phyloP scores from a whole-genome alignment of 2,888 invertebrate species.

The Microplitis deprimator region DNA sequence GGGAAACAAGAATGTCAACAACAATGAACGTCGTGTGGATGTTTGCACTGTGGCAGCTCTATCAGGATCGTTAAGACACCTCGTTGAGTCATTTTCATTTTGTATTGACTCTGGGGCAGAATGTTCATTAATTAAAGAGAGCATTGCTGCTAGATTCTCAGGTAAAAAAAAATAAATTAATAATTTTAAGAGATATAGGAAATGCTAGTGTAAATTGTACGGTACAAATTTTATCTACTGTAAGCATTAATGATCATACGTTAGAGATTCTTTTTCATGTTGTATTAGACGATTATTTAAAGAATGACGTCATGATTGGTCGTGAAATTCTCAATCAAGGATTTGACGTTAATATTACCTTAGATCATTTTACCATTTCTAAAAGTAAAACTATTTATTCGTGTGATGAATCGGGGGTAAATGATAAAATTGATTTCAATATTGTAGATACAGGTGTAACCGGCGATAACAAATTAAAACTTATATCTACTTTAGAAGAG shows the following conservation, averaged over 20 bases:
- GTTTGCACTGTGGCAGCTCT: not conserved
- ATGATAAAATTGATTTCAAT: not conserved
- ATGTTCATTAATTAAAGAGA: not conserved
- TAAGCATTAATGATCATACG: not conserved
- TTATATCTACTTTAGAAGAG: not conserved
- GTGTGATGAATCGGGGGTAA: not conserved
- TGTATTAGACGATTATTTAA: slow-evolving; percentile 4
- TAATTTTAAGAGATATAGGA: not conserved
- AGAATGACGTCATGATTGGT: slow-evolving; percentile 20
- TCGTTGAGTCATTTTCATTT: not conserved
- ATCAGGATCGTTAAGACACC: not conserved
- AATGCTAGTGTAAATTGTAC: not conserved
- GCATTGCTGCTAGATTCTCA: not conserved
- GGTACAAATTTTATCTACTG: not conserved
- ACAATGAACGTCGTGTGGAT: not conserved
- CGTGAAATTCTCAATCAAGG: slow-evolving; percentile 32
- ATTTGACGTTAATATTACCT: slow-evolving; percentile 25
- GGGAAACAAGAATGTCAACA: not conserved
- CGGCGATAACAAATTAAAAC: not conserved
- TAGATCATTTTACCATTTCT: not conserved
- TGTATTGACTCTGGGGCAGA: not conserved
- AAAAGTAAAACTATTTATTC: slow-evolving; percentile 16
- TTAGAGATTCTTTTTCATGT: not conserved
- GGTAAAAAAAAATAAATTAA: not conserved
- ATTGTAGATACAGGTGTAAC: not conserved